phyloP scores from a whole-genome alignment of 2,113 vertebrate species.

The Lipophrys pholis region DNA sequence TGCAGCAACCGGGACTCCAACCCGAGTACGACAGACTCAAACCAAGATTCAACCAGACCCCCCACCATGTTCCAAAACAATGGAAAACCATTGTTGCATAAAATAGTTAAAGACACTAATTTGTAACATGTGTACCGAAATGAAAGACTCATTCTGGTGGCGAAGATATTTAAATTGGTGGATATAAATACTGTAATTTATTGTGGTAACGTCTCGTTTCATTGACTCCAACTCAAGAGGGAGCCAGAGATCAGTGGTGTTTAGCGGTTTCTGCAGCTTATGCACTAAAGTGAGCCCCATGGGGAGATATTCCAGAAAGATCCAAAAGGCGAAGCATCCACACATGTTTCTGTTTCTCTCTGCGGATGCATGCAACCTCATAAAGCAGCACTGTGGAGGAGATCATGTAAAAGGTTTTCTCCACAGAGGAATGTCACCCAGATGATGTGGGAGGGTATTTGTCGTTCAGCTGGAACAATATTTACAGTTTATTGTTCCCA shows the following conservation, averaged over 20 bases:
- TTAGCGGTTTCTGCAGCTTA: conserved; percentile 1
- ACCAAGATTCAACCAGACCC: no score
- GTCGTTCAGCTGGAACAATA: conserved; percentile 39
- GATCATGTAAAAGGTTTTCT: conserved; percentile 17
- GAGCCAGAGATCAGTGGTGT: conserved; percentile 45
- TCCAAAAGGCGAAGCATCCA: conserved; percentile 22
- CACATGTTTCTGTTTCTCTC: conserved; percentile 14
- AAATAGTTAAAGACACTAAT: not conserved
- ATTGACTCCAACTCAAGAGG: conserved; percentile 9
- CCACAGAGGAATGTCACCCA: not conserved
- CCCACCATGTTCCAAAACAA: not conserved
- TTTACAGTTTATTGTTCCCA: conserved; percentile 54
- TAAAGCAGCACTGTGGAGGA: conserved; percentile 21
- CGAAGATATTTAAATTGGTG: not conserved
- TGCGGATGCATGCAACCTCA: not conserved
- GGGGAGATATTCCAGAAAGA: not conserved
- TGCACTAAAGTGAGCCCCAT: no score
- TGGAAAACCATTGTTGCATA: not conserved
- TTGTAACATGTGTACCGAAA: not conserved
- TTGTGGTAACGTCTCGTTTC: not conserved
- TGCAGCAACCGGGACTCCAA: no score
- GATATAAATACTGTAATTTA: not conserved
- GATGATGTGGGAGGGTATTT: conserved; percentile 33
- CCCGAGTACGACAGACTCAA: no score
- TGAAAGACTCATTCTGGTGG: not conserved